These are phyloP conservation scores for Noctua pronuba DNA, from an alignment of 2,888 invertebrate species.

Conservation along the genomic window DNA sequence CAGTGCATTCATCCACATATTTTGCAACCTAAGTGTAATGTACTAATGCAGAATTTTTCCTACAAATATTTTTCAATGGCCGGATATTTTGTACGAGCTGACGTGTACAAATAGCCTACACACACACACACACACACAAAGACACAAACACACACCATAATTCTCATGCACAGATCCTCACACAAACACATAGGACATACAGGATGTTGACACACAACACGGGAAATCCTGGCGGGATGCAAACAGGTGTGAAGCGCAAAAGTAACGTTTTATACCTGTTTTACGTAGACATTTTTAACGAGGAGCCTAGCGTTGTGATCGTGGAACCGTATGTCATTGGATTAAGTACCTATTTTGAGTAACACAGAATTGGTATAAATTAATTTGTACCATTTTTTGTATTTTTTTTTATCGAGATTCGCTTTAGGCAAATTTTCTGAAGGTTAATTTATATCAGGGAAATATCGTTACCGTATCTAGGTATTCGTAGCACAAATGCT, in stretches of 20 bases:
- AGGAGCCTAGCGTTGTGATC: neutral
- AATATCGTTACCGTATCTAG: neutral
- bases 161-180: neutral
- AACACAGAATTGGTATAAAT: neutral
- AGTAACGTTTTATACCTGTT: conserved; percentile 27
- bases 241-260: conserved; percentile 47
- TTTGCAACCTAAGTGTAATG: neutral
- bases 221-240: conserved; percentile 35
- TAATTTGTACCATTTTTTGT: neutral
- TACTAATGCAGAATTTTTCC: neutral
- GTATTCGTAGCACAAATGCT: neutral
- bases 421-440: neutral
- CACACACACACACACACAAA: neutral
- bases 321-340: neutral
- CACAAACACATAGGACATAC: conserved; percentile 1
- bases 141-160: neutral
- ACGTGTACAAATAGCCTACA: conserved; percentile 9
- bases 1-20: too few relatives aligned
- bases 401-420: too few relatives aligned
- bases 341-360: neutral
- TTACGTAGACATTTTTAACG: neutral
- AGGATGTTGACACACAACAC: neutral
- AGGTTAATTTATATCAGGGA: neutral
- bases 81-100: conserved; percentile 22
- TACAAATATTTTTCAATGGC: neutral